phyloP scores from a whole-genome alignment of 2,888 invertebrate species.

The Portevinia maculata region DNA sequence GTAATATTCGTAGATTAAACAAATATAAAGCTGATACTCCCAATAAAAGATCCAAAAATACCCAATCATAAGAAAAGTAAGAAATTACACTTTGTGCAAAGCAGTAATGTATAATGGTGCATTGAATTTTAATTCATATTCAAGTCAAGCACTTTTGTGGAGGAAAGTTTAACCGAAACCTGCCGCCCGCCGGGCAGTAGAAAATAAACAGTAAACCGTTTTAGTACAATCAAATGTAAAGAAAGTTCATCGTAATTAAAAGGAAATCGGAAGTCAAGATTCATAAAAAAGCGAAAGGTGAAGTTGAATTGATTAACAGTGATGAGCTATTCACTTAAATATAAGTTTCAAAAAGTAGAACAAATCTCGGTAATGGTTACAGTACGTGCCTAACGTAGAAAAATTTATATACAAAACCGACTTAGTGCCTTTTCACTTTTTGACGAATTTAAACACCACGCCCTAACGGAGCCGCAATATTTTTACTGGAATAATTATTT shows the following conservation, averaged over 20 bases:
- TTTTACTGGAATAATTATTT: no score
- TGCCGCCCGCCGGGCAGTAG: no score
- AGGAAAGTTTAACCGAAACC: background rate
- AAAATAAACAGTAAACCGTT: no score
- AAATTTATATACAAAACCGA: background rate
- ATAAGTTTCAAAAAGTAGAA: background rate
- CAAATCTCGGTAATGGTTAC: background rate
- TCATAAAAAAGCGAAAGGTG: conserved; percentile 1
- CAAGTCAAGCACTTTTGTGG: background rate
- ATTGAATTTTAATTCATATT: conserved; percentile 28
- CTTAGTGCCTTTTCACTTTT: no score
- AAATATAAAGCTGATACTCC: no score
- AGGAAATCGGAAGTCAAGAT: conserved; percentile 3
- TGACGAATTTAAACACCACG: no score
- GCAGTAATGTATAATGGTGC: background rate
- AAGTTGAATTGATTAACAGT: background rate
- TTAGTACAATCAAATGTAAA: background rate
- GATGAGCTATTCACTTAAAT: background rate
- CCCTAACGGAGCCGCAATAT: no score
- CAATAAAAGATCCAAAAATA: background rate
- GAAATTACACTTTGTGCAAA: background rate
- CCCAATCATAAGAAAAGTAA: background rate
- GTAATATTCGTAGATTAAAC: no score
- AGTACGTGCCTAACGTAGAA: no score
- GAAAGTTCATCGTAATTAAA: background rate